Conservation (phyloP, 2,113 vertebrate species). For the Megaceryle maxima region DNA sequence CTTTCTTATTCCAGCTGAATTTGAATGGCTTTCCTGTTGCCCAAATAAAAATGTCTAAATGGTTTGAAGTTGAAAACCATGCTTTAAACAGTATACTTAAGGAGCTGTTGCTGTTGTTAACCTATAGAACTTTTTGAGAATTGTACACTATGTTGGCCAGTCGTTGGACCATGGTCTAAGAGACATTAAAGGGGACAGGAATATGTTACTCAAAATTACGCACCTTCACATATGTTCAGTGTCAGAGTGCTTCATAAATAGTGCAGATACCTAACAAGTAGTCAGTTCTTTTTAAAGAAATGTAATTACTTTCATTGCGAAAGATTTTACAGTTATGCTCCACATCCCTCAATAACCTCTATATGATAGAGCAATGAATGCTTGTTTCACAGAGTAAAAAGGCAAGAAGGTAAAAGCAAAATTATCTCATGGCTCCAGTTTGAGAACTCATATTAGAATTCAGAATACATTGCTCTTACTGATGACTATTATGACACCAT, state of each 20-base stretch:
- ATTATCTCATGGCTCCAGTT: background rate
- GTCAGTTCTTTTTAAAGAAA: background rate
- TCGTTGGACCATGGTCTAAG: background rate
- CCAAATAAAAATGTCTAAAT: background rate
- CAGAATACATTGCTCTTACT: background rate
- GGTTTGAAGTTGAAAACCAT: background rate
- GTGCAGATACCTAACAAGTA: background rate
- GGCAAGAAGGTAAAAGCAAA: background rate
- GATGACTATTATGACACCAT: background rate
- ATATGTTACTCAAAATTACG: background rate
- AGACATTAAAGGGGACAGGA: background rate
- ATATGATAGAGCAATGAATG: background rate
- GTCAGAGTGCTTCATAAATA: background rate
- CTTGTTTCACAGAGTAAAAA: background rate
- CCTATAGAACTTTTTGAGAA: background rate
- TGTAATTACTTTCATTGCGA: background rate
- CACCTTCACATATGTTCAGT: background rate
- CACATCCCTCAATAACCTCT: background rate
- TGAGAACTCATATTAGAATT: background rate
- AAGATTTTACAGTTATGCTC: background rate
- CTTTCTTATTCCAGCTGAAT: conserved; percentile 53
- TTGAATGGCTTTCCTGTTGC: conserved; percentile 38
- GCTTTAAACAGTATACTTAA: background rate
- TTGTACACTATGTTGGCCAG: background rate
- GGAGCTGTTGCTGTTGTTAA: background rate